A percentile compares a stretch with the other conserved stretches of the same genome.
Conservation (phyloP, 2,797 vertebrate genomes). For the Enteromius mattozi region DNA sequence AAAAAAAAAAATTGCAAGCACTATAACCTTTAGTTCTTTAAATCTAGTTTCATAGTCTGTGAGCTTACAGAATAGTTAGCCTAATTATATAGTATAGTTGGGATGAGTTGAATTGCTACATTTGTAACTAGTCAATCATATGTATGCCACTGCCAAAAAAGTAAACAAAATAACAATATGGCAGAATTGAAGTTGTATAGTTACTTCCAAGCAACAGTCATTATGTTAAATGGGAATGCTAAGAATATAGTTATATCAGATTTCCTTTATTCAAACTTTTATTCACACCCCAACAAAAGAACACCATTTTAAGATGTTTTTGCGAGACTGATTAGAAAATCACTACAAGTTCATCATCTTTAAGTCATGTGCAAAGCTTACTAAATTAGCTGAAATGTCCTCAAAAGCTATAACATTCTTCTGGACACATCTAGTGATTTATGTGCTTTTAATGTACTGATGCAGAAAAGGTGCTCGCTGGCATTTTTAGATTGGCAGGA, state of each 20-base stretch:
- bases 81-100: neutral
- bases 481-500: slow-evolving; percentile 34
- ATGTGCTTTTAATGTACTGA: slow-evolving; percentile 37
- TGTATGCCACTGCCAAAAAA: neutral
- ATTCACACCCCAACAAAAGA: slow-evolving; percentile 15
- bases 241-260: neutral
- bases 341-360: slow-evolving; percentile 8
- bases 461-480: slow-evolving; percentile 31
- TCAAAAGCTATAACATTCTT: slow-evolving; percentile 34
- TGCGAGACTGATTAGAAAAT: neutral
- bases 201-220: neutral
- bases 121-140: neutral
- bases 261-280: neutral
- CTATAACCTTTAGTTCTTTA: neutral
- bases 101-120: neutral
- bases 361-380: neutral
- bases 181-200: neutral
- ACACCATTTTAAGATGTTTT: neutral
- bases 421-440: slow-evolving; percentile 37
- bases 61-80: neutral
- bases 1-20: neutral
- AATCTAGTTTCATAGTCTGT: neutral
- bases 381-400: slow-evolving; percentile 33
- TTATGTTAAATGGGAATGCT: neutral
- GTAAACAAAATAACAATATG: neutral